Evolutionary conservation across 2,797 vertebrate species (phyloP).

Genomic region (Spinibarbus caldwelli): DNA sequence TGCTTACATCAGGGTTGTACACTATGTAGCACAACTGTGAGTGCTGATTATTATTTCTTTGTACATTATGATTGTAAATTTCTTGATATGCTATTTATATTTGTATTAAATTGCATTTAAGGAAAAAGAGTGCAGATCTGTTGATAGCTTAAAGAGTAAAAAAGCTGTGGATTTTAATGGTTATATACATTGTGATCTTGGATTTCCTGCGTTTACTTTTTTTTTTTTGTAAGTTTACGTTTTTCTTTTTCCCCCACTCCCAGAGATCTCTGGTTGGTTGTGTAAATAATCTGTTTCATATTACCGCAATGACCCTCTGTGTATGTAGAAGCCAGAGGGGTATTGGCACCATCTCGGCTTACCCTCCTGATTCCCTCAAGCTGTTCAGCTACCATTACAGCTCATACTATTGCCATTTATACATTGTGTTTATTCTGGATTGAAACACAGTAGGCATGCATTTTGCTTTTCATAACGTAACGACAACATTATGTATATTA

Average conservation of each 20-base stretch:
- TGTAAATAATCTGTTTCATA: constrained; percentile 61
- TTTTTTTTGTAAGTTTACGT: not conserved
- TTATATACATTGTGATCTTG: constrained; percentile 7
- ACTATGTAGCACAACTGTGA: not conserved
- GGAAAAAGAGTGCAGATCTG: not conserved
- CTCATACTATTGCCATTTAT: constrained; percentile 45
- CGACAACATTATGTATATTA: not conserved
- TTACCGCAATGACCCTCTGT: constrained; percentile 54
- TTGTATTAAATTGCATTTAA: not conserved
- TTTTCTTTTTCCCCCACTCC: constrained; percentile 33
- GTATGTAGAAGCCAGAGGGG: constrained; percentile 48
- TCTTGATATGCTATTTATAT: not conserved
- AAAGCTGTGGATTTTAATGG: not conserved
- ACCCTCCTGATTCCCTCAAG: constrained; percentile 45
- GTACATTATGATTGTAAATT: not conserved
- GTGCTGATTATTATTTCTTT: not conserved
- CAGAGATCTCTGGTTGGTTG: constrained; percentile 53
- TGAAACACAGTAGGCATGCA: constrained; percentile 20
- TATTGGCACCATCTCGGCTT: constrained; percentile 53
- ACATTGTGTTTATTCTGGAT: constrained; percentile 43
- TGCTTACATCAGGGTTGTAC: not conserved
- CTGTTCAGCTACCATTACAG: constrained; percentile 57
- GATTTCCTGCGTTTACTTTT: constrained; percentile 18
- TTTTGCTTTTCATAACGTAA: not conserved
- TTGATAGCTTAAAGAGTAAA: constrained; percentile 27